Percentiles rank a stretch among this genome's conserved stretches.
These are phyloP conservation scores for Pycnonotus jocosus DNA, from an alignment of 2,113 vertebrate species.

Conservation along the genomic window DNA sequence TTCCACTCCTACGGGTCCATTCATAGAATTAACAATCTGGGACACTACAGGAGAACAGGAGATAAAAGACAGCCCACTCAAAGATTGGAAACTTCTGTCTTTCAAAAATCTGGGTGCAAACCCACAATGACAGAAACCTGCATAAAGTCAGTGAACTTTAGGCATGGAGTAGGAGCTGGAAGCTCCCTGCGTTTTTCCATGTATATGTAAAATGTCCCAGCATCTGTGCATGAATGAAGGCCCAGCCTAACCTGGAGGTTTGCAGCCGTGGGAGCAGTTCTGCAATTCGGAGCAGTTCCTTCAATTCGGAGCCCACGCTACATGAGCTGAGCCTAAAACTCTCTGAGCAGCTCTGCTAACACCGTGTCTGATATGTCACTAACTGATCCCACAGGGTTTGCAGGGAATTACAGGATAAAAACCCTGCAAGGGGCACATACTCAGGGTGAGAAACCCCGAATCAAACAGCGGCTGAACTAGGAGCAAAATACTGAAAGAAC, in stretches of 20 bases:
- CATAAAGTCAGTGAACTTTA: not conserved
- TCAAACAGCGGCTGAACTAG: not conserved
- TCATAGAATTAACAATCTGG: not conserved
- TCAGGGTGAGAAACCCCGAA: not conserved
- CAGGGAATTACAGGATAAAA: not conserved
- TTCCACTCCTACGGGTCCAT: not conserved
- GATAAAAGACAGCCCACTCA: not conserved
- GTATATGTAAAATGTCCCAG: not conserved
- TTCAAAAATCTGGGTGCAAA: not conserved
- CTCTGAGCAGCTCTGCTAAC: not conserved
- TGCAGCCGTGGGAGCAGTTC: not conserved
- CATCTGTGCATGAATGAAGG: not conserved
- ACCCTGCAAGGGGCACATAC: not conserved
- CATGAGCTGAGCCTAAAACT: not conserved
- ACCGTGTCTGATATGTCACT: not conserved
- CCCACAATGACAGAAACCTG: not conserved
- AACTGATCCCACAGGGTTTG: not conserved
- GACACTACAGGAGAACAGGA: not conserved
- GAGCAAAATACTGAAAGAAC: not conserved
- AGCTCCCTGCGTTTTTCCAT: not conserved
- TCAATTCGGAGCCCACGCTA: accelerated
- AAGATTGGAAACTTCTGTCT: not conserved
- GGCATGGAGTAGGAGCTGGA: not conserved
- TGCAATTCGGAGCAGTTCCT: too few species aligned
- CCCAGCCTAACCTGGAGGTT: not conserved